Evolutionary conservation across 2,113 vertebrate species (phyloP).

Genomic region (Lagopus muta): DNA sequence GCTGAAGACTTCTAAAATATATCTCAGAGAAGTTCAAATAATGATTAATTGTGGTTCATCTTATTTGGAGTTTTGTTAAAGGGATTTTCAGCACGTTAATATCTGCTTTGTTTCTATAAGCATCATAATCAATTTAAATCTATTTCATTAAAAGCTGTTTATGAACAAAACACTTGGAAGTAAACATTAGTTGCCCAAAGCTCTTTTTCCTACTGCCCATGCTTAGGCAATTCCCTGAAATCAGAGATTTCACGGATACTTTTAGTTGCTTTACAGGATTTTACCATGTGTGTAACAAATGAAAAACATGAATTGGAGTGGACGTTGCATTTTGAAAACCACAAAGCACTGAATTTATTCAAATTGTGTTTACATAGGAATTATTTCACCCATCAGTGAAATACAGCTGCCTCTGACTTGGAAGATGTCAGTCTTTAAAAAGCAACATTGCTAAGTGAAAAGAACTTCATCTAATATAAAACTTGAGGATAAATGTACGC

Average conservation of each 20-base stretch:
- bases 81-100: constrained; percentile 57
- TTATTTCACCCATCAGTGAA: constrained; percentile 38
- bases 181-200: constrained; percentile 19
- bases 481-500: constrained; percentile 47
- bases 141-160: constrained; percentile 64
- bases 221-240: neutral
- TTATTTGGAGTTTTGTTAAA: constrained; percentile 56
- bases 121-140: constrained; percentile 24
- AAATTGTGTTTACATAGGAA: constrained; percentile 41
- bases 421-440: constrained; percentile 18
- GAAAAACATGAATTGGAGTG: constrained; percentile 7
- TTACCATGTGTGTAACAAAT: neutral
- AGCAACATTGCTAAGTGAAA: constrained; percentile 50
- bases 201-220: neutral
- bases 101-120: constrained; percentile 37
- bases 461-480: constrained; percentile 61
- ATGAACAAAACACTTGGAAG: constrained; percentile 25
- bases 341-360: constrained; percentile 45
- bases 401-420: constrained; percentile 34
- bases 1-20: constrained; percentile 2
- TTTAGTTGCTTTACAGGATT: neutral
- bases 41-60: constrained; percentile 57
- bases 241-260: neutral
- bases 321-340: constrained; percentile 36
- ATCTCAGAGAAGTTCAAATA: neutral